phyloP scores from a whole-genome alignment of 1,140 invertebrate genomes.

The Acromyrmex charruanus region DNA sequence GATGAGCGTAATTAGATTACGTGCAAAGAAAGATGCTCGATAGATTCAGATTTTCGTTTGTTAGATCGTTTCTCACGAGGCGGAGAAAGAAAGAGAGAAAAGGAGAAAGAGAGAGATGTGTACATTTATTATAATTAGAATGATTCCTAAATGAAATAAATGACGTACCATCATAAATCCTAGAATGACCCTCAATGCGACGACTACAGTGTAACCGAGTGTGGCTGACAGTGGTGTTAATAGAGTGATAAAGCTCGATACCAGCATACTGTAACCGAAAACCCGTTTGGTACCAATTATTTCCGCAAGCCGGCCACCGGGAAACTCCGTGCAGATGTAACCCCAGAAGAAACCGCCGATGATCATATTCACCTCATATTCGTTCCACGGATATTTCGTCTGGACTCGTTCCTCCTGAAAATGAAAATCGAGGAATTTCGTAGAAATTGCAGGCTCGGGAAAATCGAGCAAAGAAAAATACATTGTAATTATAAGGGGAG shows the following conservation, averaged over 20 bases:
- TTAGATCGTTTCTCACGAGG: slow-evolving; percentile 27
- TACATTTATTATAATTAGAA: neutral
- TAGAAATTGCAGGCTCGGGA: neutral
- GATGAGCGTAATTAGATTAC: slow-evolving; percentile 5
- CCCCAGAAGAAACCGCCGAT: slow-evolving; percentile 96
- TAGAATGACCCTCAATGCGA: slow-evolving; percentile 89
- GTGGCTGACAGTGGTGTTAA: slow-evolving; percentile 92
- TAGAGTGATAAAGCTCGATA: slow-evolving; percentile 93
- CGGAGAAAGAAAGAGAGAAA: neutral
- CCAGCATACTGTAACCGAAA: slow-evolving; percentile 94
- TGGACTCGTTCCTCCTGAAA: slow-evolving; percentile 73
- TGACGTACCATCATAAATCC: slow-evolving; percentile 90
- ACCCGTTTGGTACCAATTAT: slow-evolving; percentile 93
- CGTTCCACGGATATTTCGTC: slow-evolving; percentile 90
- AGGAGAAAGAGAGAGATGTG: neutral
- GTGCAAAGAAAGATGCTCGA: slow-evolving; percentile 40
- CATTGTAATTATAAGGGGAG: neutral
- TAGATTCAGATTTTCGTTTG: slow-evolving; percentile 37
- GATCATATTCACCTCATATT: slow-evolving; percentile 92
- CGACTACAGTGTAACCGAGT: slow-evolving; percentile 88
- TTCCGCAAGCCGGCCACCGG: slow-evolving; percentile 94
- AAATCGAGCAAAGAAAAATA: neutral
- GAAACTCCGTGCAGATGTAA: slow-evolving; percentile 95
- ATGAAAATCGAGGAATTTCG: neutral
- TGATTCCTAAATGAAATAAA: neutral